Percentiles rank a stretch among this genome's conserved stretches.
Conservation (phyloP, 2,113 vertebrate species). For the Gobiocypris rarus region DNA sequence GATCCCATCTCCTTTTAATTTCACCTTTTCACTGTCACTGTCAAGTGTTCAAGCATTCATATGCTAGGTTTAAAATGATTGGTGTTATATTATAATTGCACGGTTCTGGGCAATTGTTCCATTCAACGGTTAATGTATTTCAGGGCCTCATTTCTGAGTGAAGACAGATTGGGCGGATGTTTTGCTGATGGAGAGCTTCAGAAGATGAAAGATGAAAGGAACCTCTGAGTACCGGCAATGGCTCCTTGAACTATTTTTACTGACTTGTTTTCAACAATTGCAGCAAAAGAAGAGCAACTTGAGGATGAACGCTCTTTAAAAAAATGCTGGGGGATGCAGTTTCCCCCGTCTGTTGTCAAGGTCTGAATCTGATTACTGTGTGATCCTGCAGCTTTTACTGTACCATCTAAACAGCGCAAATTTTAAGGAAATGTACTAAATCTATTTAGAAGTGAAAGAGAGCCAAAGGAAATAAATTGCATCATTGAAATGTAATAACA, state of each 20-base stretch:
- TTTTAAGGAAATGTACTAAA: slow-evolving; percentile 23
- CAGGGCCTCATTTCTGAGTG: slow-evolving; percentile 65
- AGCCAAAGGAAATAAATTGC: slow-evolving; percentile 28
- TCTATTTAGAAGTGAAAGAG: background rate
- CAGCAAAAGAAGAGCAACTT: slow-evolving; percentile 36
- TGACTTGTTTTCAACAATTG: slow-evolving; percentile 73
- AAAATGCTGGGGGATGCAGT: slow-evolving; percentile 54
- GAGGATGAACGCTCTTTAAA: slow-evolving; percentile 30
- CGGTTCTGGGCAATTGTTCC: slow-evolving; percentile 14
- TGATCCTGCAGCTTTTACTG: slow-evolving; percentile 7
- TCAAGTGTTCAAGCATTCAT: background rate
- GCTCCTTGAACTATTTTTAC: slow-evolving; percentile 76
- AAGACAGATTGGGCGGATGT: slow-evolving; percentile 62
- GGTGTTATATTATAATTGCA: background rate
- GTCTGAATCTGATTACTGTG: slow-evolving; percentile 36
- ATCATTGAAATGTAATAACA: slow-evolving; percentile 30
- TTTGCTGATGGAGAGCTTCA: slow-evolving; percentile 74
- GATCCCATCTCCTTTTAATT: background rate
- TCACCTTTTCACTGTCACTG: background rate
- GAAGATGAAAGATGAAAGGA: slow-evolving; percentile 78
- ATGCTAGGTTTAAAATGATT: background rate
- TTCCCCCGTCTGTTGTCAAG: slow-evolving; percentile 49
- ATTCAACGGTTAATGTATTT: slow-evolving; percentile 53
- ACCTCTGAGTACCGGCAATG: slow-evolving; percentile 68
- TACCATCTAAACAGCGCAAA: background rate